A percentile compares a stretch with the other conserved stretches of the same genome.
Conservation (phyloP, 2,888 invertebrate species). For the Drosophila aldrichi region DNA sequence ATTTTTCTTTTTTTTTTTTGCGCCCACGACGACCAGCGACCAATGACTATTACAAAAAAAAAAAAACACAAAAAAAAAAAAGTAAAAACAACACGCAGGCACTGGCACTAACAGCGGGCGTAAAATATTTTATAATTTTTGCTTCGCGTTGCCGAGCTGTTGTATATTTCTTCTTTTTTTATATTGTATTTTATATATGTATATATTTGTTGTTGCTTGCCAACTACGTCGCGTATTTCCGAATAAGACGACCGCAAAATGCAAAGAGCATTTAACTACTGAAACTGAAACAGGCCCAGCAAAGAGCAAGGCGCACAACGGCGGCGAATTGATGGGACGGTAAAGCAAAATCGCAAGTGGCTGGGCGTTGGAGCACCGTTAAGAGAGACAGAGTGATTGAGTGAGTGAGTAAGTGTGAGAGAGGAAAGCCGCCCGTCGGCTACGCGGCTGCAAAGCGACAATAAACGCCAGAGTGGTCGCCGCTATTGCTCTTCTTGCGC, state of each 20-base stretch:
- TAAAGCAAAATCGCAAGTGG: slow-evolving; percentile 46
- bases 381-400: slow-evolving; percentile 37
- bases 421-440: slow-evolving; percentile 32
- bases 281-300: slow-evolving; percentile 60
- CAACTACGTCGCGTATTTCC: slow-evolving; percentile 70
- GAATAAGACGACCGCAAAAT: slow-evolving; percentile 74
- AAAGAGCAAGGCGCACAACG: slow-evolving; percentile 59
- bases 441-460: slow-evolving; percentile 59
- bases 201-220: slow-evolving; percentile 34
- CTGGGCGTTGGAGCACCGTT: slow-evolving; percentile 44
- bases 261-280: slow-evolving; percentile 77
- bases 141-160: slow-evolving; percentile 38
- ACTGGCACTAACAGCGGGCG: slow-evolving; percentile 48
- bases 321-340: slow-evolving; percentile 26
- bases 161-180: slow-evolving; percentile 24
- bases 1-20: slow-evolving; percentile 31
- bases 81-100: slow-evolving; percentile 35
- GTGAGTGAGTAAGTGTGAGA: slow-evolving; percentile 33
- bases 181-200: not conserved
- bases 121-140: slow-evolving; percentile 53
- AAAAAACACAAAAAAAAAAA: slow-evolving; percentile 35
- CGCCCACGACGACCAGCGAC: slow-evolving; percentile 58
- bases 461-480: slow-evolving; percentile 31
- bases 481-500: slow-evolving; percentile 14
- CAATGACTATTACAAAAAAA: slow-evolving; percentile 39